Percentiles rank a stretch among this genome's conserved stretches.
Conservation (phyloP, 1,140 invertebrate genomes). For the Zaprionus capensis region DNA sequence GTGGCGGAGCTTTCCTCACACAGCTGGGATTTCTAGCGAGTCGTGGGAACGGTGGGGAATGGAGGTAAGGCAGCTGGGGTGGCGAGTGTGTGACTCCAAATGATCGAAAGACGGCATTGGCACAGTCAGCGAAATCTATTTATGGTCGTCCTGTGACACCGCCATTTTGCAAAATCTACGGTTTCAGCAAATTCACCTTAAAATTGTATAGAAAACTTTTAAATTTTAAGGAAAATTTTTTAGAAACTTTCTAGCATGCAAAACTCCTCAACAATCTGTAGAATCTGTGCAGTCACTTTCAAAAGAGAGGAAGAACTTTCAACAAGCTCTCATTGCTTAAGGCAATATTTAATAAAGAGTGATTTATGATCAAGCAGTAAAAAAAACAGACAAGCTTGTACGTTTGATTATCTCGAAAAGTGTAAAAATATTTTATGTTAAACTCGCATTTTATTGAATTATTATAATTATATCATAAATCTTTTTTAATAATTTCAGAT, state of each 20-base stretch:
- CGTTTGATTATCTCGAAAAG: background rate
- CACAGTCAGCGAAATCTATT: constrained; percentile 43
- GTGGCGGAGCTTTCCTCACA: constrained; percentile 13
- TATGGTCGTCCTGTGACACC: constrained; percentile 29
- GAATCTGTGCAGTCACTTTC: background rate
- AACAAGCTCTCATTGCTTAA: background rate
- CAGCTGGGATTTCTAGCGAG: constrained; percentile 9
- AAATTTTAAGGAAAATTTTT: background rate
- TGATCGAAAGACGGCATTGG: constrained; percentile 18
- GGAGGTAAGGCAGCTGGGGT: background rate
- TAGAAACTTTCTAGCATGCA: background rate
- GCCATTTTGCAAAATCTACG: constrained; percentile 14
- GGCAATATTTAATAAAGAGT: background rate
- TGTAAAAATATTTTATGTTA: background rate
- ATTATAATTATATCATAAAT: too few species aligned
- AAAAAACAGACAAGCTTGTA: background rate
- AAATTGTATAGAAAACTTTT: constrained; percentile 12
- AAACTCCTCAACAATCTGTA: constrained; percentile 4
- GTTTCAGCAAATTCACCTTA: constrained; percentile 20
- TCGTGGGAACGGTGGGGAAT: constrained; percentile 1
- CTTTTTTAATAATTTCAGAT: too few species aligned
- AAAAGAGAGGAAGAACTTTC: background rate
- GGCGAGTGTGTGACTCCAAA: constrained; percentile 38
- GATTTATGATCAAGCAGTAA: background rate
- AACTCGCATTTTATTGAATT: background rate